These are phyloP conservation scores for Temnothorax nylanderi DNA, from an alignment of 1,140 invertebrate species.

Conservation along the genomic window DNA sequence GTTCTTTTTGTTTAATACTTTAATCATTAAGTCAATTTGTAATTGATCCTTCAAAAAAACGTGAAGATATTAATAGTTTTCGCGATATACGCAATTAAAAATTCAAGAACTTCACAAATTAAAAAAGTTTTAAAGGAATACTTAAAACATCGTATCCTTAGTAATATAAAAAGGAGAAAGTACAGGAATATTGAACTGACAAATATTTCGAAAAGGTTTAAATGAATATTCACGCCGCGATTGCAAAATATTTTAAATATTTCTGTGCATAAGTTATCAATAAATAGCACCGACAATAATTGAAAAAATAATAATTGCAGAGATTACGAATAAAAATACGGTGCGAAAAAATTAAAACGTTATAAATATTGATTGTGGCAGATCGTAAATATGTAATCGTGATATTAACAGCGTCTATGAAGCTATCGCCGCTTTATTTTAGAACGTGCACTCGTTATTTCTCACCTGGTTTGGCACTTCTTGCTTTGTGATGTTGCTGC, in stretches of 20 bases:
- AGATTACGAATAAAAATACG: background rate
- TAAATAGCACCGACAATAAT: background rate
- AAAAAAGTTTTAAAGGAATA: background rate
- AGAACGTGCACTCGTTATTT: constrained; percentile 37
- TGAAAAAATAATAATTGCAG: background rate
- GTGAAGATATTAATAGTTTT: background rate
- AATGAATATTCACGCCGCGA: background rate
- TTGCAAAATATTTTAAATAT: background rate
- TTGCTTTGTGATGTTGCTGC: background rate
- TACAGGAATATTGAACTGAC: background rate
- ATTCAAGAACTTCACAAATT: background rate
- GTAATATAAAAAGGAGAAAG: background rate
- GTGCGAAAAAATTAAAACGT: background rate
- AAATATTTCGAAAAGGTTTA: background rate
- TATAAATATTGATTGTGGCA: background rate
- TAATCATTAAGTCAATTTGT: background rate
- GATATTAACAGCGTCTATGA: background rate
- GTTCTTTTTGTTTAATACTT: background rate
- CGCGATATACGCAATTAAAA: background rate
- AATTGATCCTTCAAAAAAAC: background rate
- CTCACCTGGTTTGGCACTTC: constrained; percentile 53
- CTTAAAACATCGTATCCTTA: background rate
- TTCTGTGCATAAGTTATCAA: background rate
- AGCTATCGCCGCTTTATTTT: background rate
- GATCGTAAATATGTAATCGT: background rate